phyloP scores from a whole-genome alignment of 2,113 vertebrate genomes.

The Menura novaehollandiae region DNA sequence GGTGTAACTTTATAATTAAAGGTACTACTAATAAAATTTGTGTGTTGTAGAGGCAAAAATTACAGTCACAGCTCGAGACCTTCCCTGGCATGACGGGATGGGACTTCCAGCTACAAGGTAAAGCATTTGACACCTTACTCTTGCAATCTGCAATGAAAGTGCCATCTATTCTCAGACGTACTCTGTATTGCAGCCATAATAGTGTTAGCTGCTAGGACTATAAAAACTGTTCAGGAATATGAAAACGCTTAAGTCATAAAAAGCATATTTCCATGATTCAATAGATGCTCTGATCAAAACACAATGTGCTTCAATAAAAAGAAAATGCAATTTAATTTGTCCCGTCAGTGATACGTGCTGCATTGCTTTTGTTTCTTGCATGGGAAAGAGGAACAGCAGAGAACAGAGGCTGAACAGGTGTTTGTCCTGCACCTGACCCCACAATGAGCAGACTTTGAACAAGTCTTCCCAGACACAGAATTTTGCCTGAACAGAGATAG shows the following conservation, averaged over 20 bases:
- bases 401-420: background rate
- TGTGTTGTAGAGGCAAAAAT: constrained; percentile 6
- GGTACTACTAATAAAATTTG: background rate
- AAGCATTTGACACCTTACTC: constrained; percentile 34
- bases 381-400: background rate
- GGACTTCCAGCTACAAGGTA: constrained; percentile 69
- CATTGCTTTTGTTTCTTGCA: background rate
- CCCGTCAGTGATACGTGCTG: background rate
- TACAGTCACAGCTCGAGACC: constrained; percentile 11
- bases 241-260: background rate
- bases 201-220: background rate
- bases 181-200: background rate
- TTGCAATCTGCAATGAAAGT: background rate
- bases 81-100: constrained; percentile 54
- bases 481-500: background rate
- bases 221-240: background rate
- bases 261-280: background rate
- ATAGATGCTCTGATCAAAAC: background rate
- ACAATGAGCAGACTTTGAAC: background rate
- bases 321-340: background rate
- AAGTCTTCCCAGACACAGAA: background rate
- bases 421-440: background rate
- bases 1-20: background rate
- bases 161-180: background rate
- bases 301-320: background rate